Evolutionary conservation across 2,797 vertebrate genomes (phyloP).

Genomic region (Acrossocheilus wenchowensis): DNA sequence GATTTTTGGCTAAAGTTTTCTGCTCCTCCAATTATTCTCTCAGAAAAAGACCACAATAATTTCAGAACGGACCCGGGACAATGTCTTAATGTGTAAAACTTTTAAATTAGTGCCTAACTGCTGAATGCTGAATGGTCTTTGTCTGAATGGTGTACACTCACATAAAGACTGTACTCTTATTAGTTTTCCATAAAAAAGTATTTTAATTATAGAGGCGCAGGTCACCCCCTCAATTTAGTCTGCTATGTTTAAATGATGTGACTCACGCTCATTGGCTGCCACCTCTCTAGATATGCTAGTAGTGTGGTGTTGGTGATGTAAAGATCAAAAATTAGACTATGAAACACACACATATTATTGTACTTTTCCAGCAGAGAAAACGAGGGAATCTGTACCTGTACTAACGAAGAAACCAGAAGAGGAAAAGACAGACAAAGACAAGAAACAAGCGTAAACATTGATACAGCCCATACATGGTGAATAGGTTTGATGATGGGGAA

Average conservation of each 20-base stretch:
- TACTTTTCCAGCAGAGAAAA: background rate
- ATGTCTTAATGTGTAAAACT: background rate
- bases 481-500: background rate
- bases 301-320: background rate
- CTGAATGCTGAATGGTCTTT: background rate
- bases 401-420: background rate
- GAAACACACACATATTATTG: background rate
- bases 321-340: background rate
- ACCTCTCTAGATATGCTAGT: background rate
- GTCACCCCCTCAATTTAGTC: background rate
- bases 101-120: background rate
- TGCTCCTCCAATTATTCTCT: background rate
- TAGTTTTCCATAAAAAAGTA: background rate
- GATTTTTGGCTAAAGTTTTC: background rate
- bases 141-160: background rate
- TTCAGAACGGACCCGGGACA: background rate
- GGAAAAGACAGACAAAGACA: background rate
- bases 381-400: background rate
- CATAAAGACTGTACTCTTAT: background rate
- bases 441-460: background rate
- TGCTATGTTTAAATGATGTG: background rate
- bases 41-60: background rate
- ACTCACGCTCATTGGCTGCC: background rate
- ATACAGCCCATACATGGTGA: background rate
- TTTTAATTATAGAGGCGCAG: background rate